These are phyloP conservation scores for Athalia rosae DNA, from an alignment of 2,888 invertebrate species.

Conservation along the genomic window DNA sequence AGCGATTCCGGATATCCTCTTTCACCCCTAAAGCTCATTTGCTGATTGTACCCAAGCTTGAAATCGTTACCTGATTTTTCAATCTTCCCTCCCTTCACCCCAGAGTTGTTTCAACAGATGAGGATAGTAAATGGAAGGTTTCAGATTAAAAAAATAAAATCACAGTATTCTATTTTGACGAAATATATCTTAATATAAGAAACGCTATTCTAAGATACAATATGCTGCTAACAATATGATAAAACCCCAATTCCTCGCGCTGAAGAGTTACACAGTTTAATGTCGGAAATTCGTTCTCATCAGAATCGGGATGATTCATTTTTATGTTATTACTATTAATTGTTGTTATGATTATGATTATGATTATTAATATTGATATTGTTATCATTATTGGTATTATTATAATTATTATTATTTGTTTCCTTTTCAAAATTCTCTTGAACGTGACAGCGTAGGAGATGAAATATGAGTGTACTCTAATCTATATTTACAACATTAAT, in stretches of 20 bases:
- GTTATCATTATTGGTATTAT: too few relatives aligned
- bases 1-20: conserved; percentile 44
- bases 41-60: neutral
- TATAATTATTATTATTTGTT: neutral
- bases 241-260: neutral
- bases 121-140: neutral
- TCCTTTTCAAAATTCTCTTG: conserved; percentile 15
- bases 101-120: neutral
- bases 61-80: neutral
- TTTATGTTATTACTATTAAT: too few relatives aligned
- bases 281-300: conserved; percentile 10
- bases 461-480: conserved; percentile 7
- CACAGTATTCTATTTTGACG: conserved; percentile 41
- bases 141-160: conserved; percentile 33
- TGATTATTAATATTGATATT: too few relatives aligned
- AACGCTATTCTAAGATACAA: conserved; percentile 47
- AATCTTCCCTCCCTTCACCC: neutral
- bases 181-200: conserved; percentile 48
- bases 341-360: too few relatives aligned
- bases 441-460: neutral
- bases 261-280: conserved; percentile 5
- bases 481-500: conserved; percentile 42
- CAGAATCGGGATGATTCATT: neutral
- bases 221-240: conserved; percentile 44
- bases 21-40: neutral